Percentiles rank a stretch among this genome's conserved stretches.
phyloP scores from a whole-genome alignment of 2,797 vertebrate genomes.

The Halcyon smyrnensis region DNA sequence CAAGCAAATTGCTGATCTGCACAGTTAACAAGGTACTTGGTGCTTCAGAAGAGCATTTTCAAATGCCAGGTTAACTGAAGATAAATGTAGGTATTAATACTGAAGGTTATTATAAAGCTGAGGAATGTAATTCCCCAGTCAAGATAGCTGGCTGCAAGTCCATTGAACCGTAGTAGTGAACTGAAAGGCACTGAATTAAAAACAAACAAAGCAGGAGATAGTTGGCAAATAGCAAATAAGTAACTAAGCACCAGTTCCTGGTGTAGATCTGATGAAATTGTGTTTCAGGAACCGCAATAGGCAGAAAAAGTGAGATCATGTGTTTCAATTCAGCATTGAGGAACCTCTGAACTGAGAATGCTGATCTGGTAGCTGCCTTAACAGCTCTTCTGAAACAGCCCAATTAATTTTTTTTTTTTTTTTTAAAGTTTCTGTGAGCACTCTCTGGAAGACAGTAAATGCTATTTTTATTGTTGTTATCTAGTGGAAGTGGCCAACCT shows the following conservation, averaged over 20 bases:
- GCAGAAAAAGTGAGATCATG: neutral
- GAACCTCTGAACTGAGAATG: neutral
- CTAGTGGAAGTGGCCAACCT: neutral
- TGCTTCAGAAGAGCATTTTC: neutral
- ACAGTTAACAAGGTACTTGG: neutral
- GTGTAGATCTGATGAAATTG: neutral
- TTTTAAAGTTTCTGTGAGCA: neutral
- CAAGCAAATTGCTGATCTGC: neutral
- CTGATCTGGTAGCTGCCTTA: neutral
- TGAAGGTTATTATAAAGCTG: neutral
- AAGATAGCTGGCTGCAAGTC: neutral
- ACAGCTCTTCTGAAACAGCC: neutral
- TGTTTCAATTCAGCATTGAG: neutral
- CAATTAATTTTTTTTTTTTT: neutral
- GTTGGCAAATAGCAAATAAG: neutral
- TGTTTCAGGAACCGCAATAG: neutral
- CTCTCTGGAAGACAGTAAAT: neutral
- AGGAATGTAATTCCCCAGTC: neutral
- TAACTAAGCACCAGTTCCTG: neutral
- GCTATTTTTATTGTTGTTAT: neutral
- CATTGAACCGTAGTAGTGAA: neutral
- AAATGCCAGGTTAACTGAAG: neutral
- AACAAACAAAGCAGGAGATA: neutral
- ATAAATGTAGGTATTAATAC: neutral
- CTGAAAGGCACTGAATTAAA: constrained; percentile 1